Evolutionary conservation across 2,888 invertebrate genomes (phyloP).

Genomic region (Operophtera brumata): DNA sequence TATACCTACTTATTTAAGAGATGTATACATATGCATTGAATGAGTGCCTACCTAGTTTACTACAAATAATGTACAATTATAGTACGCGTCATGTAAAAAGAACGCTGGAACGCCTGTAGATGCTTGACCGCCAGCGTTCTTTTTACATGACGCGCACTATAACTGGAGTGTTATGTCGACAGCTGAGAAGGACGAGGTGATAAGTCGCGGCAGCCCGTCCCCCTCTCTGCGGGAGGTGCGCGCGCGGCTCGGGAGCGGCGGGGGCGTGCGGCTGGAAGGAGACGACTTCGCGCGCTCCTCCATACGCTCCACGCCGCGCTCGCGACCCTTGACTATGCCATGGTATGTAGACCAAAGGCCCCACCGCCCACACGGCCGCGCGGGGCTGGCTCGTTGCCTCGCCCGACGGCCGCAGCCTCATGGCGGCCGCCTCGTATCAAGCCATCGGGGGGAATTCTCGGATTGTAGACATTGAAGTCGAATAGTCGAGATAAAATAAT

Average conservation of each 20-base stretch:
- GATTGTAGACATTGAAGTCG: too few species aligned
- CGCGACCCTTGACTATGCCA: constrained; percentile 72
- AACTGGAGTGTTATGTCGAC: constrained; percentile 10
- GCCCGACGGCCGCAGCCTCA: constrained; percentile 78
- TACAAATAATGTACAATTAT: too few species aligned
- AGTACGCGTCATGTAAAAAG: too few species aligned
- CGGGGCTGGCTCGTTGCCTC: constrained; percentile 92
- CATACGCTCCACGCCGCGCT: constrained; percentile 85
- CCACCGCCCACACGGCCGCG: constrained; percentile 86
- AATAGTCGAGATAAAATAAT: too few species aligned
- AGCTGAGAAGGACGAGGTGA: constrained; percentile 81
- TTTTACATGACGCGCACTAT: too few species aligned
- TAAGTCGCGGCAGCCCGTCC: constrained; percentile 73
- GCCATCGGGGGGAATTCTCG: constrained; percentile 97
- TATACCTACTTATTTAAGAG: too few species aligned
- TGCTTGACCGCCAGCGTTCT: too few species aligned
- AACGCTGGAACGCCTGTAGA: too few species aligned
- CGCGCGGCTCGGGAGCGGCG: constrained; percentile 84
- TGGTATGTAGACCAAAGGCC: too few species aligned
- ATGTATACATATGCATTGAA: too few species aligned
- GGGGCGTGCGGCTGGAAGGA: constrained; percentile 83
- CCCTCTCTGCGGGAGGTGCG: constrained; percentile 83
- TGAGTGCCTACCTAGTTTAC: too few species aligned
- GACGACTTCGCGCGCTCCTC: constrained; percentile 86
- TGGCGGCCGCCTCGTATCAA: constrained; percentile 88